Percentiles rank a stretch among this genome's conserved stretches.
Evolutionary conservation across 2,113 vertebrate genomes (phyloP).

Genomic region (Murina feae): DNA sequence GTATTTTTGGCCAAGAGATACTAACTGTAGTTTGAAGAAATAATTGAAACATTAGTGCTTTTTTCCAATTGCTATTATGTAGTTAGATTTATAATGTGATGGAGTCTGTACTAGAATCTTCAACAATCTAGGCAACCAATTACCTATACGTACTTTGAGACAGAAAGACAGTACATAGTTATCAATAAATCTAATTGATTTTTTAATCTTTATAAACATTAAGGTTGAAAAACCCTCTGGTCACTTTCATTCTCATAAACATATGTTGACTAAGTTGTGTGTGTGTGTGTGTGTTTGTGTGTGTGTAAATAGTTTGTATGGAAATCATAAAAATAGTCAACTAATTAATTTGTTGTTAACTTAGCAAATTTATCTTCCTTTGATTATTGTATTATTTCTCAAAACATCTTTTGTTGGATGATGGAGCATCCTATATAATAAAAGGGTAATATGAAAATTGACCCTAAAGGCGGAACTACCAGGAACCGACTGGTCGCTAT

Average conservation of each 20-base stretch:
- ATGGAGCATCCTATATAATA: not conserved
- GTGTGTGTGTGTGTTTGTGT: not conserved
- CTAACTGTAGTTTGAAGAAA: constrained; percentile 34
- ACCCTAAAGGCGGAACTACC: too few species aligned
- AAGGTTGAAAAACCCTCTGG: not conserved
- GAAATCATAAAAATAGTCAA: constrained; percentile 13
- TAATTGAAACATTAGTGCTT: constrained; percentile 1
- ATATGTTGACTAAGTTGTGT: not conserved
- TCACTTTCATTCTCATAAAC: constrained; percentile 34
- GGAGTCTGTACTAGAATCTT: constrained; percentile 8
- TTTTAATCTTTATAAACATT: constrained; percentile 37
- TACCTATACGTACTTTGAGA: not conserved
- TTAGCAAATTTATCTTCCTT: constrained; percentile 6
- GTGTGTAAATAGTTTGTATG: not conserved
- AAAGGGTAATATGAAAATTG: too few species aligned
- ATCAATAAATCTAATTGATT: constrained; percentile 34
- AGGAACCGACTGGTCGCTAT: too few species aligned
- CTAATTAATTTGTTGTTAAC: constrained; percentile 5
- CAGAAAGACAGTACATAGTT: constrained; percentile 17
- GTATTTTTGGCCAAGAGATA: constrained; percentile 2
- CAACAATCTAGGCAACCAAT: constrained; percentile 14
- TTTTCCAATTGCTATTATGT: not conserved
- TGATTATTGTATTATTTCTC: constrained; percentile 19
- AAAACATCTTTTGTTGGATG: constrained; percentile 36
- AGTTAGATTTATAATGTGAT: constrained; percentile 33